These are phyloP conservation scores for Tyto alba DNA, from an alignment of 2,113 vertebrate genomes.

Conservation along the genomic window DNA sequence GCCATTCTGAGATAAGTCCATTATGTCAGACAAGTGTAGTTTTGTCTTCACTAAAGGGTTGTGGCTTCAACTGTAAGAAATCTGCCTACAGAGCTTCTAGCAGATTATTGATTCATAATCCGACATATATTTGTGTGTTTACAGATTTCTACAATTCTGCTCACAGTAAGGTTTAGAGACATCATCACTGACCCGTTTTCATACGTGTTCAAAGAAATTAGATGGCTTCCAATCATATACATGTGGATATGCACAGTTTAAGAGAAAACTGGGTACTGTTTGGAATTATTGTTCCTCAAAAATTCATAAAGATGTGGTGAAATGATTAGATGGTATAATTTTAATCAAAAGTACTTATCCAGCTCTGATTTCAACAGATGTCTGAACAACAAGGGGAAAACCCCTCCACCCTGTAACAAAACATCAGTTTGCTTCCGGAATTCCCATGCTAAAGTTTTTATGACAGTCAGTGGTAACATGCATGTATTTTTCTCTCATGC, in stretches of 20 bases:
- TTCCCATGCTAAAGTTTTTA: neutral
- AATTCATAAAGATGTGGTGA: neutral
- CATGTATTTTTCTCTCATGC: neutral
- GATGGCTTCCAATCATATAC: neutral
- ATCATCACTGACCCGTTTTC: neutral
- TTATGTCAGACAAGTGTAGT: neutral
- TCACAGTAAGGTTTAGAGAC: neutral
- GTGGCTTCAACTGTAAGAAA: neutral
- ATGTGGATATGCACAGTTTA: neutral
- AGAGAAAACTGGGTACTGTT: neutral
- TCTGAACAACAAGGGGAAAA: neutral
- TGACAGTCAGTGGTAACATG: neutral
- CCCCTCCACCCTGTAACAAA: neutral
- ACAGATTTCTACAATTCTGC: neutral
- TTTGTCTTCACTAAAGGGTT: neutral
- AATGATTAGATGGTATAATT: neutral
- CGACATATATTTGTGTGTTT: neutral
- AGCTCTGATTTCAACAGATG: slow-evolving; percentile 56
- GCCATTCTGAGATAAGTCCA: neutral
- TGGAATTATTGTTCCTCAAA: neutral
- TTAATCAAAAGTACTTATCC: slow-evolving; percentile 29
- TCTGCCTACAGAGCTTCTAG: neutral
- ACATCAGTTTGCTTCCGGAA: slow-evolving; percentile 3
- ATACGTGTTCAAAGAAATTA: neutral
- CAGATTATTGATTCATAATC: neutral